Evolutionary conservation across 2,888 invertebrate species (phyloP).

Genomic region (Melikaiella ostensackeni): DNA sequence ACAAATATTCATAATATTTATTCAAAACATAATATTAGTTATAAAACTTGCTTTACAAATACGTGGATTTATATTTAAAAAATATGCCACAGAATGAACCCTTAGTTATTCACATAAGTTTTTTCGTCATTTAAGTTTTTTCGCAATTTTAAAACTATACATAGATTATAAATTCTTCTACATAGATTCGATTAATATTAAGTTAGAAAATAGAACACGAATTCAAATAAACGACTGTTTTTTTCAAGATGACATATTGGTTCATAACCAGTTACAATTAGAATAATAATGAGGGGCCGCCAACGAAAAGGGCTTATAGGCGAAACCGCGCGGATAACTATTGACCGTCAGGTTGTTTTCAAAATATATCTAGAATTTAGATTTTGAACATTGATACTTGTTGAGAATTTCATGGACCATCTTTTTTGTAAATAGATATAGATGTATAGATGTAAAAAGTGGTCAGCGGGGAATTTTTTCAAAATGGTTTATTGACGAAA

Average conservation of each 20-base stretch:
- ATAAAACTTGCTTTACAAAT: conserved; percentile 6
- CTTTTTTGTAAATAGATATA: no score
- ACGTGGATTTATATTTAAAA: neutral
- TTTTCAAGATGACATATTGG: neutral
- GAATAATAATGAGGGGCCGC: no score
- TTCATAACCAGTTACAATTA: neutral
- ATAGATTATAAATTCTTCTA: neutral
- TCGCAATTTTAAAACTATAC: neutral
- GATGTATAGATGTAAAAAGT: no score
- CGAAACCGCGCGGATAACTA: no score
- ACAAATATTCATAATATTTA: conserved; percentile 9
- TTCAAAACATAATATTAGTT: conserved; percentile 8
- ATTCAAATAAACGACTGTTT: neutral
- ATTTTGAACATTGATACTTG: no score
- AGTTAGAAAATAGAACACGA: neutral
- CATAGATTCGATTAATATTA: neutral
- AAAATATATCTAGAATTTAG: no score
- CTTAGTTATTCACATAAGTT: no score
- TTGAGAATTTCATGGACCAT: no score
- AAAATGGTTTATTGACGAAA: no score
- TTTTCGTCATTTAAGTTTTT: neutral
- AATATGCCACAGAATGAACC: conserved; percentile 1
- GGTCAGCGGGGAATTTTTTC: no score
- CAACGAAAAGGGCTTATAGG: no score
- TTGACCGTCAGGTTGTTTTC: no score